Evolutionary conservation across 2,113 vertebrate genomes (phyloP).

Genomic region (Tamias sibiricus): DNA sequence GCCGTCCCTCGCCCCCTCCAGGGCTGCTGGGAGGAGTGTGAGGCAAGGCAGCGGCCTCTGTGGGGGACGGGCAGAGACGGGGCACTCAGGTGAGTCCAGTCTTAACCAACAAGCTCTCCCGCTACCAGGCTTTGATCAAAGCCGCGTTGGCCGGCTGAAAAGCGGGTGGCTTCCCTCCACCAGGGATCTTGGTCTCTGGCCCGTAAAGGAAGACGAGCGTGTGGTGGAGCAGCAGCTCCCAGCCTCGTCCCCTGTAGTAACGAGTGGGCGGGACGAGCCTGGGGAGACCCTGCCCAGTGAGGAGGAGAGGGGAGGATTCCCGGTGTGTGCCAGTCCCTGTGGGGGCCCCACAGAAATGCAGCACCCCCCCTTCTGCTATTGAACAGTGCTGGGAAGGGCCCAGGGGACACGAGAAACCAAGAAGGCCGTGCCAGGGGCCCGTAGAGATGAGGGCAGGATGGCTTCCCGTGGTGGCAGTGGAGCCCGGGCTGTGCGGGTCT

Average conservation of each 20-base stretch:
- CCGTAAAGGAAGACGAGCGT: fast-evolving
- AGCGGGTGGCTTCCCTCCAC: not conserved
- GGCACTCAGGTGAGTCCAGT: not conserved
- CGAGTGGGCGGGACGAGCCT: not conserved
- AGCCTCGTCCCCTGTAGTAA: fast-evolving
- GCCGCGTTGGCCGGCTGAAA: fast-evolving
- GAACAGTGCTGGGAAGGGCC: not conserved
- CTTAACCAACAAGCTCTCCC: no score
- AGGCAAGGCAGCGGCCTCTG: no score
- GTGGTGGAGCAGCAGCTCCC: not conserved
- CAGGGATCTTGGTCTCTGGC: not conserved
- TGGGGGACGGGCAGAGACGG: not conserved
- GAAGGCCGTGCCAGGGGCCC: no score
- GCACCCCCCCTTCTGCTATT: fast-evolving
- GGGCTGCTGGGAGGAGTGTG: not conserved
- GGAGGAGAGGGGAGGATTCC: no score
- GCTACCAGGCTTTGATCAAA: not conserved
- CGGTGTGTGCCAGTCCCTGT: no score
- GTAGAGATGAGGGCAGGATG: not conserved
- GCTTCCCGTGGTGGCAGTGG: not conserved
- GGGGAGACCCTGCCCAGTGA: not conserved
- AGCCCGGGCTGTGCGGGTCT: fast-evolving
- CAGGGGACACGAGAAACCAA: not conserved
- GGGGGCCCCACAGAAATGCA: no score
- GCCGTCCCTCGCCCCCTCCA: not conserved